phyloP scores from a whole-genome alignment of 1,140 invertebrate genomes.

The Cryptotermes secundus region DNA sequence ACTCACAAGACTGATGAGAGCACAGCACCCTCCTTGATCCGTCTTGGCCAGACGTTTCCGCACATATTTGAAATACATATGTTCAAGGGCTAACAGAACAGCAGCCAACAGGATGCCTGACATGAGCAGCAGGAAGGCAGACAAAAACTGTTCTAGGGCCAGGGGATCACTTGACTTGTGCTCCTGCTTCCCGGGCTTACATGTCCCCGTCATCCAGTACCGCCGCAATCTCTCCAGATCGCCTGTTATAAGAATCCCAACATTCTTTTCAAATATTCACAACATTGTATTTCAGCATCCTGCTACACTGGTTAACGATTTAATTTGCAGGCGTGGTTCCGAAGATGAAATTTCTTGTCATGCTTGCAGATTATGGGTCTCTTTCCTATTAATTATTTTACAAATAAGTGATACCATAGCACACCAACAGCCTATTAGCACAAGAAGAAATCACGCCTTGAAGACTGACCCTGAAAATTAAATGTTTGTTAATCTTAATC shows the following conservation, averaged over 20 bases:
- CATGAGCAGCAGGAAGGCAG: slow-evolving; percentile 92
- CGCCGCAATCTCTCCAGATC: slow-evolving; percentile 91
- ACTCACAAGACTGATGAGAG: slow-evolving; percentile 82
- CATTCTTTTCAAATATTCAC: too few relatives aligned
- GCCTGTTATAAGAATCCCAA: slow-evolving; percentile 52
- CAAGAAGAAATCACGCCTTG: too few relatives aligned
- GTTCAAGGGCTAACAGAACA: slow-evolving; percentile 82
- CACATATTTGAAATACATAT: slow-evolving; percentile 91
- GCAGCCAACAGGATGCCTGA: slow-evolving; percentile 88
- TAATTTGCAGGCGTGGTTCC: too few relatives aligned
- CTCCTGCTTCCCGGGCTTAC: slow-evolving; percentile 88
- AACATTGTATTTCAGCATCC: too few relatives aligned
- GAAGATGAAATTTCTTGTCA: too few relatives aligned
- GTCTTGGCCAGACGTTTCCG: slow-evolving; percentile 85
- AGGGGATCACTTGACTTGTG: slow-evolving; percentile 88
- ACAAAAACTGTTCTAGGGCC: slow-evolving; percentile 95
- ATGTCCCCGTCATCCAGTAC: slow-evolving; percentile 98
- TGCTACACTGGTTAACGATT: too few relatives aligned
- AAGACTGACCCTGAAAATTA: too few relatives aligned
- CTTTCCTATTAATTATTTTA: too few relatives aligned
- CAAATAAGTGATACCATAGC: too few relatives aligned
- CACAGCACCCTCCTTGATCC: slow-evolving; percentile 84
- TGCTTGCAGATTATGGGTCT: too few relatives aligned
- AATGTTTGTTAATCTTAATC: too few relatives aligned
- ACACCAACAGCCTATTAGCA: too few relatives aligned